phyloP scores from a whole-genome alignment of 1,140 invertebrate species.

The Bombus haemorrhoidalis region DNA sequence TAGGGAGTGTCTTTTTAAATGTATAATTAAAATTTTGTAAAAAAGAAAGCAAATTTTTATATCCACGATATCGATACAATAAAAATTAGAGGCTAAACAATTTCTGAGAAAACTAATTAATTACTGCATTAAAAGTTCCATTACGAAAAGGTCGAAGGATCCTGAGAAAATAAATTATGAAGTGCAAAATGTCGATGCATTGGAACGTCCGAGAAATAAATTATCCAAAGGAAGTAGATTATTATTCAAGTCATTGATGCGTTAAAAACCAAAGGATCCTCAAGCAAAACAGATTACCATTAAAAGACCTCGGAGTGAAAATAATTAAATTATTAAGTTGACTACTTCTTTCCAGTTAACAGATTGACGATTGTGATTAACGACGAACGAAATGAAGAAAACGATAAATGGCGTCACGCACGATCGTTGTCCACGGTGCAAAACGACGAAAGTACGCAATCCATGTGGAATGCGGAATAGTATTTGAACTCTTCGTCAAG shows the following conservation, averaged over 20 bases:
- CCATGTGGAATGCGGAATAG: constrained; percentile 58
- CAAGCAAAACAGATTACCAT: not conserved
- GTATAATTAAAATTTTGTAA: no score
- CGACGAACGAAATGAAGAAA: not conserved
- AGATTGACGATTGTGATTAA: not conserved
- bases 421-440: not conserved
- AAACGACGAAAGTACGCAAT: constrained; percentile 40
- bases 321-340: not conserved
- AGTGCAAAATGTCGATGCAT: no score
- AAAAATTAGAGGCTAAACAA: not conserved
- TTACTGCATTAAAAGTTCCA: not conserved
- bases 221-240: not conserved
- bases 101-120: not conserved
- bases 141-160: no score
- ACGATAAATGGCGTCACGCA: not conserved
- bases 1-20: no score
- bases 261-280: not conserved
- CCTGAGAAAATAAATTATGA: not conserved
- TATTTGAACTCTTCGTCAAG: constrained; percentile 17
- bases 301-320: not conserved
- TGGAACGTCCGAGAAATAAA: no score
- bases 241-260: not conserved
- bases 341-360: not conserved
- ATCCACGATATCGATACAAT: not conserved
- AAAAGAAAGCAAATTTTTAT: not conserved